Base-by-base conservation (phyloP, 2,888 invertebrate genomes). In the Biston betularia region DNA sequence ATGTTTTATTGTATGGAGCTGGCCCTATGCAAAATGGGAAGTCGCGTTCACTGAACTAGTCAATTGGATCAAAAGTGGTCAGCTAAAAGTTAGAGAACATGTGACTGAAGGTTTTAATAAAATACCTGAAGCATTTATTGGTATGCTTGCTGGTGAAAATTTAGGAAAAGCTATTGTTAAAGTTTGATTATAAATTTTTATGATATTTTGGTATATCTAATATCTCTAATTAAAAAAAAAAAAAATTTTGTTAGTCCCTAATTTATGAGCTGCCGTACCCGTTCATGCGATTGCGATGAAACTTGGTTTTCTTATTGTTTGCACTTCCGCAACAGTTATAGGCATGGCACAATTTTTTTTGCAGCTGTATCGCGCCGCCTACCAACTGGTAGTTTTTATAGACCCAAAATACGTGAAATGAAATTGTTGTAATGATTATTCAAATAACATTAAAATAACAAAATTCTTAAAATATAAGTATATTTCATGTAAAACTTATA, bases 101-200 rank as follows among this genome's bases (percentile, higher is more conserved):
- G 79, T 95, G 0, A 95, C 95, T 0, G 89, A 95, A 62, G 96
- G 96, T 12, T 96, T 96, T 79, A 95, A 53, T 24, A 54, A 54
- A 11, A 0, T 12, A 12, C 8, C 14, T 10, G 24, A 42, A 24
- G 95, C 54, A 6, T 35, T 54, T 11, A 14, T 14, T 24, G 54
- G 42, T 6, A 42, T 42, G 54, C 42, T 42, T 12, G 40, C 11
- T 4, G 24, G 54, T 11, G 40, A 40, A 5, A 53, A 53, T 14
- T 11, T 52, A 8, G 52, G 52, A 4, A 52, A 52, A 38, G 35
- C 52, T 38, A 4, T 52, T 10, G 52, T 52, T 9, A 46, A 46
- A 46, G 15, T 46, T 46, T 15, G 8, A 46, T 3, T 12, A 24
- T n/a, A 48, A 9, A 24, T 24, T 33, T 33, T 6, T 38, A 9